Evolutionary conservation across 2,797 vertebrate genomes (phyloP).

Genomic region (Telmatherina bonti): DNA sequence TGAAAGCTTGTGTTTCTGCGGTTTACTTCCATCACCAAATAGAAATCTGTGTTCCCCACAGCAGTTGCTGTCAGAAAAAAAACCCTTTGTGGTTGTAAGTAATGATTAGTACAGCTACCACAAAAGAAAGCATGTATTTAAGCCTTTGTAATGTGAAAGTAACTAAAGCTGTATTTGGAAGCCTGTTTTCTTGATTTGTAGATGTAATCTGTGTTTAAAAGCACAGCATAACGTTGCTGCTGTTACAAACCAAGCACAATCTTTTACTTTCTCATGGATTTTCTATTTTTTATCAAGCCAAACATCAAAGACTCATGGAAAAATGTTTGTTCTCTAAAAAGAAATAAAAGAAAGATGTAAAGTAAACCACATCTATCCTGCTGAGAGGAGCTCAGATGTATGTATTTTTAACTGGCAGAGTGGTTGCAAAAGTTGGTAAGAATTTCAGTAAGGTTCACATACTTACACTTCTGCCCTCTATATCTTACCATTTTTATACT

Average conservation of each 20-base stretch:
- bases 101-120: too few relatives aligned
- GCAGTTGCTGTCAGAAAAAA: too few relatives aligned
- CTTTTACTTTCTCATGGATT: not conserved
- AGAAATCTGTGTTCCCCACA: too few relatives aligned
- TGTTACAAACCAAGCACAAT: not conserved
- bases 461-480: not conserved
- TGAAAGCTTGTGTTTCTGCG: too few relatives aligned
- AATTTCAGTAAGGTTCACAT: not conserved
- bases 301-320: not conserved
- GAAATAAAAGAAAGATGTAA: not conserved
- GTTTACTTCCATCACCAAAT: too few relatives aligned
- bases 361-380: not conserved
- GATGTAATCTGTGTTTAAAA: not conserved
- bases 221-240: not conserved
- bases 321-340: not conserved
- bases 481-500: conserved; percentile 14
- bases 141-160: too few relatives aligned
- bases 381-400: not conserved
- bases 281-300: not conserved
- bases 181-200: not conserved
- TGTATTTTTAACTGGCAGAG: not conserved
- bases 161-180: not conserved
- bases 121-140: too few relatives aligned
- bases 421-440: not conserved
- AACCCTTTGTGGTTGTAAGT: too few relatives aligned